phyloP scores from a whole-genome alignment of 2,113 vertebrate species.

The Gambusia holbrooki region DNA sequence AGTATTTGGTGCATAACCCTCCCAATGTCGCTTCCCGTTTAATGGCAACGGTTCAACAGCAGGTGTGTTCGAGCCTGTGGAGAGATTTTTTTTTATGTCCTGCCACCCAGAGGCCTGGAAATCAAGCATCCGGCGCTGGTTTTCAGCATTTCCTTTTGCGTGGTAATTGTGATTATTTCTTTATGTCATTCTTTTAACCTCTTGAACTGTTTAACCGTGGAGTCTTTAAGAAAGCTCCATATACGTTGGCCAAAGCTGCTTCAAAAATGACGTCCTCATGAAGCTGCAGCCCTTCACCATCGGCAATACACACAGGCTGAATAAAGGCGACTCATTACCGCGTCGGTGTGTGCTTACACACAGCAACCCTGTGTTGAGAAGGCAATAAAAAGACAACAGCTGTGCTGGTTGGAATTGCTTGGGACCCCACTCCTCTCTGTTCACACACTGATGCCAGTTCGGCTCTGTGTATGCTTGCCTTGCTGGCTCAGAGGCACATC shows the following conservation, averaged over 20 bases:
- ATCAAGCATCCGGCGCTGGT: background rate
- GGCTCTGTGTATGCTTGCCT: background rate
- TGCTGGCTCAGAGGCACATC: background rate
- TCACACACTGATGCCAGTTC: background rate
- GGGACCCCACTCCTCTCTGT: background rate
- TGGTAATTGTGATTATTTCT: background rate
- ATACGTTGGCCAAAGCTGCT: background rate
- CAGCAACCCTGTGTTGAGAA: background rate
- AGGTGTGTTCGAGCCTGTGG: background rate
- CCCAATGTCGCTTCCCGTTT: too few relatives aligned
- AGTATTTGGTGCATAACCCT: background rate
- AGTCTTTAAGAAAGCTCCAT: background rate
- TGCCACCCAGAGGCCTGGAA: background rate
- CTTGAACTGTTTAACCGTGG: background rate
- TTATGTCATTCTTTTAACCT: background rate
- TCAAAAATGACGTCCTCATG: background rate
- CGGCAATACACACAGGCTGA: background rate
- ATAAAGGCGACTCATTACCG: background rate
- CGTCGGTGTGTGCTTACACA: background rate
- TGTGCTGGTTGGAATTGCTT: background rate
- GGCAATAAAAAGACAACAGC: background rate
- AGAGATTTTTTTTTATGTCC: background rate
- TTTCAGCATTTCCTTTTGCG: background rate
- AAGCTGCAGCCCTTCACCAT: background rate
- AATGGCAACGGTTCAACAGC: background rate